phyloP scores from a whole-genome alignment of 2,888 invertebrate genomes.

The Lumbricus terrestris region DNA sequence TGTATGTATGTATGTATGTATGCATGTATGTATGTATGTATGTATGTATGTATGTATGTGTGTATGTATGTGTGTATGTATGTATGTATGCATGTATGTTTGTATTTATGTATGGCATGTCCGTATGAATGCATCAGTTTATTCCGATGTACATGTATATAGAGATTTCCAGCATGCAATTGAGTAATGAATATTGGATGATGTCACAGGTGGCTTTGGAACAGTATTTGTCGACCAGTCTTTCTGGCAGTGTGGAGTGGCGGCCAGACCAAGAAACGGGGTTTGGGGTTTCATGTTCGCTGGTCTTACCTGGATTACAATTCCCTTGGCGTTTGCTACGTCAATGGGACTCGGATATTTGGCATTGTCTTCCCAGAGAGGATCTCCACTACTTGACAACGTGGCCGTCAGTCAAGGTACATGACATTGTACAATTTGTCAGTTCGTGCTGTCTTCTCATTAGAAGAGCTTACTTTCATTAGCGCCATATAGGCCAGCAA shows the following conservation, averaged over 20 bases:
- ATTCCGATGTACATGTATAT: too few relatives aligned
- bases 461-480: too few relatives aligned
- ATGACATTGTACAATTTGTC: too few relatives aligned
- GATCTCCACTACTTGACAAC: background rate
- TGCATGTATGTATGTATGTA: constrained; percentile 14
- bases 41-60: background rate
- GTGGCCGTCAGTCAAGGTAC: background rate
- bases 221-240: constrained; percentile 59
- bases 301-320: constrained; percentile 58
- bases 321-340: constrained; percentile 58
- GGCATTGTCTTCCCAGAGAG: background rate
- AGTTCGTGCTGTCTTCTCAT: too few relatives aligned
- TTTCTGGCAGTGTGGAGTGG: constrained; percentile 60
- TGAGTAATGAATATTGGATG: background rate
- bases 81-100: too few relatives aligned
- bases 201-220: constrained; percentile 56
- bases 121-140: too few relatives aligned
- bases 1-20: background rate
- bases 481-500: too few relatives aligned
- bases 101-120: too few relatives aligned
- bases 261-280: constrained; percentile 56
- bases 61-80: too few relatives aligned
- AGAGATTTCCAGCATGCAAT: too few relatives aligned
- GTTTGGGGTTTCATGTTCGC: constrained; percentile 57
- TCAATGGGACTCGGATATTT: constrained; percentile 56